Evolutionary conservation across 2,888 invertebrate species (phyloP).

Genomic region (Nemoura dubitans): DNA sequence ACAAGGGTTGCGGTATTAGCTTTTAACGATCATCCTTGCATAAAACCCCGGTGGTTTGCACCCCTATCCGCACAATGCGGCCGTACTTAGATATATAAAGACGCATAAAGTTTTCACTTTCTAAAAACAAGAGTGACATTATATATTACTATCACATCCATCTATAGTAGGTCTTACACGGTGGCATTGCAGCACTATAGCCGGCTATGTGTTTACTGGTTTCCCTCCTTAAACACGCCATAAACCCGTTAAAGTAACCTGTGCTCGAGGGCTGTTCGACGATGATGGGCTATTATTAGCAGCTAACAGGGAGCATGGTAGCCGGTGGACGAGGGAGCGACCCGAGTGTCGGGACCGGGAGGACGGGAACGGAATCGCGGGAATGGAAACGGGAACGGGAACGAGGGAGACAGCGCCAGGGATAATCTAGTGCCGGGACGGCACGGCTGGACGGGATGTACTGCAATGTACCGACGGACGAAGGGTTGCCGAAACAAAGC

Average conservation of each 20-base stretch:
- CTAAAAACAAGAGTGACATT: constrained; percentile 3
- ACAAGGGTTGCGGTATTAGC: background rate
- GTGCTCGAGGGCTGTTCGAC: background rate
- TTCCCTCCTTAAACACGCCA: constrained; percentile 29
- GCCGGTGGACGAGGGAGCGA: background rate
- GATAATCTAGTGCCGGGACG: background rate
- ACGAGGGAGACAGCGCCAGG: background rate
- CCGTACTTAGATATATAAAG: background rate
- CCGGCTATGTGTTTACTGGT: constrained; percentile 1
- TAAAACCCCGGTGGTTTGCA: background rate
- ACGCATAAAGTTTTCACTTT: background rate
- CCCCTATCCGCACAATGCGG: background rate
- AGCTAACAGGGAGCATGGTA: background rate
- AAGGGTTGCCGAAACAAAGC: constrained; percentile 1
- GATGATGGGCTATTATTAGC: constrained; percentile 26
- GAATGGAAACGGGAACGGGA: too few relatives aligned
- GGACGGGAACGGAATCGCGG: background rate
- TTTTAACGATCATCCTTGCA: background rate
- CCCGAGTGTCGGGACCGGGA: background rate
- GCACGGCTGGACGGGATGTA: background rate
- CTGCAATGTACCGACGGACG: background rate
- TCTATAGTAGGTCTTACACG: background rate
- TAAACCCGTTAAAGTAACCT: constrained; percentile 26
- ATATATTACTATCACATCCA: background rate
- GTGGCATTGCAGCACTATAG: background rate